Evolutionary conservation across 2,113 vertebrate species (phyloP).

Genomic region (Vireo altiloquus): DNA sequence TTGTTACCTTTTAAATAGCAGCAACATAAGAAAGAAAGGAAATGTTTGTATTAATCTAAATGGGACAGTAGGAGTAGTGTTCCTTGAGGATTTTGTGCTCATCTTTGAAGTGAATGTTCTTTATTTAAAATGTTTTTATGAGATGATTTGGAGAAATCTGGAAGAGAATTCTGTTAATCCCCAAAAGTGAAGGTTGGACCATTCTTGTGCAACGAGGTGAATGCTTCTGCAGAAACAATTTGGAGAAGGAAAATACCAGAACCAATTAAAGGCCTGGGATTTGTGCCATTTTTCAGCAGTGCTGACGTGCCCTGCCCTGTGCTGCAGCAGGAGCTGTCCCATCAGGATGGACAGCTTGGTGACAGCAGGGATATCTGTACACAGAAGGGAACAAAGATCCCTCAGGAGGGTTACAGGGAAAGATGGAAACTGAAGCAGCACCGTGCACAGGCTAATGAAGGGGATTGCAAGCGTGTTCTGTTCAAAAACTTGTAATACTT

Average conservation of each 20-base stretch:
- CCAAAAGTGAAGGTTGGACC: not conserved
- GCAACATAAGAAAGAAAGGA: not conserved
- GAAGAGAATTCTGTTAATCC: not conserved
- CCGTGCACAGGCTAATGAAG: not conserved
- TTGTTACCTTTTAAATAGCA: not conserved
- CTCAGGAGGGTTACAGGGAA: not conserved
- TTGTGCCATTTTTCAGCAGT: not conserved
- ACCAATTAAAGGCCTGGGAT: accelerated
- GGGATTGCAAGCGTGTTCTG: not conserved
- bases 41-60: not conserved
- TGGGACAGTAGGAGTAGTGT: not conserved
- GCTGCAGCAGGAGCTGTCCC: not conserved
- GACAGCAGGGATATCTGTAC: not conserved
- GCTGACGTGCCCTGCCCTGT: not conserved
- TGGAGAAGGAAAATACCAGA: not conserved
- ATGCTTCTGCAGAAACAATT: not conserved
- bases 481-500: not conserved
- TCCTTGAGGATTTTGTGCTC: not conserved
- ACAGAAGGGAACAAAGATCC: not conserved
- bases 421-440: not conserved
- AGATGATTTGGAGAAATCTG: not conserved
- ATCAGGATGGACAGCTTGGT: accelerated
- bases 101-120: not conserved
- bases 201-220: not conserved
- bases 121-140: not conserved